Evolutionary conservation across 2,797 vertebrate species (phyloP).

Genomic region (Tauraco hartlaubi): DNA sequence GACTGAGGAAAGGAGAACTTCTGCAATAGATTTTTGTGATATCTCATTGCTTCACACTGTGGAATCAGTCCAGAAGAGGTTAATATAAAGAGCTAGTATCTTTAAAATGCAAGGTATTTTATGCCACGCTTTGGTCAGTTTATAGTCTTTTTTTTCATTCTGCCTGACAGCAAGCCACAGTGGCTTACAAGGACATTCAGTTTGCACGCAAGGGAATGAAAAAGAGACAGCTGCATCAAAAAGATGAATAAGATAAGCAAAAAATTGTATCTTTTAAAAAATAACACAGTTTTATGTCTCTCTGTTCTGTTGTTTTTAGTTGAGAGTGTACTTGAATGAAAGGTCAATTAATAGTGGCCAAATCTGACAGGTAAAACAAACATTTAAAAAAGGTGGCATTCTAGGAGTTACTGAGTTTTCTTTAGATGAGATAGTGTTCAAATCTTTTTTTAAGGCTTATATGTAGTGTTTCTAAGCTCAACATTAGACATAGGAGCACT

Average conservation of each 20-base stretch:
- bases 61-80: not conserved
- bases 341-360: not conserved
- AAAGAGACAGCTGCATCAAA: not conserved
- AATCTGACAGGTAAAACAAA: not conserved
- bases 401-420: not conserved
- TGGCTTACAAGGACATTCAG: not conserved
- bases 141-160: not conserved
- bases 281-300: not conserved
- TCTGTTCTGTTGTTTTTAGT: not conserved
- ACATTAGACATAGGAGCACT: not conserved
- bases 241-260: conserved; percentile 10
- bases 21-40: not conserved
- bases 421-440: not conserved
- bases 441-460: not conserved
- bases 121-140: not conserved
- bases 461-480: not conserved
- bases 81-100: not conserved
- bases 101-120: not conserved
- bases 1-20: not conserved
- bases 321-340: not conserved
- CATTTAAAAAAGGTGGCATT: not conserved
- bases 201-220: not conserved
- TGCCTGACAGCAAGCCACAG: not conserved
- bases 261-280: not conserved
- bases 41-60: not conserved